These are phyloP conservation scores for Calonectris borealis DNA, from an alignment of 2,113 vertebrate genomes.

Conservation along the genomic window DNA sequence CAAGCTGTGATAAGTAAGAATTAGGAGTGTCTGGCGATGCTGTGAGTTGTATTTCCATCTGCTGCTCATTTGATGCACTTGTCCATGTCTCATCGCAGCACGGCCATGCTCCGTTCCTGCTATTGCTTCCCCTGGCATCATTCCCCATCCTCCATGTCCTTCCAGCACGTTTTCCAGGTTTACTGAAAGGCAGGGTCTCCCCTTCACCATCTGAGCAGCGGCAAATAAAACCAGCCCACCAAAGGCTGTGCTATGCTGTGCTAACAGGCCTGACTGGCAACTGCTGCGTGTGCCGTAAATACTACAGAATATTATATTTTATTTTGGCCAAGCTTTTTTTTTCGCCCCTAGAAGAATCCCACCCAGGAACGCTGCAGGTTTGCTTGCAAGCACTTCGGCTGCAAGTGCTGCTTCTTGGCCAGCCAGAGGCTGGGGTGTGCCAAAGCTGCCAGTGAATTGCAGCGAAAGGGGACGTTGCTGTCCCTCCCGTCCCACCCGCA, in stretches of 20 bases:
- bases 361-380: neutral
- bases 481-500: neutral
- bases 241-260: neutral
- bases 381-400: neutral
- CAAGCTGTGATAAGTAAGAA: neutral
- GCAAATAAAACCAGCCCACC: neutral
- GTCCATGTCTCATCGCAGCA: rapidly evolving
- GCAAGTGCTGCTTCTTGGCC: neutral
- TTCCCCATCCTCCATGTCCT: rapidly evolving
- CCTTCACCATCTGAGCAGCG: rapidly evolving
- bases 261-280: neutral
- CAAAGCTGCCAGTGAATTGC: neutral
- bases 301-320: neutral
- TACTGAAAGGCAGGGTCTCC: neutral
- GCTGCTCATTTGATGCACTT: neutral
- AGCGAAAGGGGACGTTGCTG: neutral
- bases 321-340: neutral
- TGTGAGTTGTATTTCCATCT: neutral
- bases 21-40: neutral
- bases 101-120: rapidly evolving
- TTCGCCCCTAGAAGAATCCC: neutral
- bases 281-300: rapidly evolving
- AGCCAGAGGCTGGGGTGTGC: neutral
- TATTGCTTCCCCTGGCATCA: rapidly evolving
- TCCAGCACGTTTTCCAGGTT: neutral